Evolutionary conservation across 2,888 invertebrate genomes (phyloP).

Genomic region (Lasioglossum lativentre): DNA sequence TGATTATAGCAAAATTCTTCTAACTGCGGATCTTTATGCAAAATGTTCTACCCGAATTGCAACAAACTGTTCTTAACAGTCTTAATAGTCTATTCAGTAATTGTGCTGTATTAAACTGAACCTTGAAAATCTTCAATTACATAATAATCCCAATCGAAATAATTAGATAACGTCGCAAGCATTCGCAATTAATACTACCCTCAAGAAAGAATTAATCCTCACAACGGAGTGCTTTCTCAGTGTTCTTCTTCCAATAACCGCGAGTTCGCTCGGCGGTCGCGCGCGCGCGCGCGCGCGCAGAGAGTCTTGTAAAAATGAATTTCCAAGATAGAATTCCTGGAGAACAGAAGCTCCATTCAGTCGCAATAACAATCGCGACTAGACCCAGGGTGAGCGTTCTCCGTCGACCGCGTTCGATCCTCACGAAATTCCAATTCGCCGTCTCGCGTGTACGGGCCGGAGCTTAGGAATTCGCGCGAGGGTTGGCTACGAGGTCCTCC

Average conservation of each 20-base stretch:
- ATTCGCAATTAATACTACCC: neutral
- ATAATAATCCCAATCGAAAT: no score
- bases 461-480: conserved; percentile 34
- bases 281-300: neutral
- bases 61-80: no score
- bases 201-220: neutral
- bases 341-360: neutral
- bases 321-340: neutral
- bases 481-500: neutral
- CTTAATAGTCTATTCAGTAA: no score
- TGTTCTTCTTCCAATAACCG: neutral
- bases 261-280: neutral
- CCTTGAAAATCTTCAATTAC: no score
- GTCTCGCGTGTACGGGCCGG: conserved; percentile 24
- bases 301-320: conserved; percentile 2
- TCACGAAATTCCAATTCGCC: conserved; percentile 57
- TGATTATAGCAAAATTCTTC: no score
- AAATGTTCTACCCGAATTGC: no score
- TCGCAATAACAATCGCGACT: conserved; percentile 31
- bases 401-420: conserved; percentile 23
- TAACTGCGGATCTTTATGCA: no score
- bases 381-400: conserved; percentile 17
- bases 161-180: no score
- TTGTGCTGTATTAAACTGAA: no score
- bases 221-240: neutral